Base-by-base conservation (phyloP, 2,113 vertebrate species). In the Noctilio leporinus region DNA sequence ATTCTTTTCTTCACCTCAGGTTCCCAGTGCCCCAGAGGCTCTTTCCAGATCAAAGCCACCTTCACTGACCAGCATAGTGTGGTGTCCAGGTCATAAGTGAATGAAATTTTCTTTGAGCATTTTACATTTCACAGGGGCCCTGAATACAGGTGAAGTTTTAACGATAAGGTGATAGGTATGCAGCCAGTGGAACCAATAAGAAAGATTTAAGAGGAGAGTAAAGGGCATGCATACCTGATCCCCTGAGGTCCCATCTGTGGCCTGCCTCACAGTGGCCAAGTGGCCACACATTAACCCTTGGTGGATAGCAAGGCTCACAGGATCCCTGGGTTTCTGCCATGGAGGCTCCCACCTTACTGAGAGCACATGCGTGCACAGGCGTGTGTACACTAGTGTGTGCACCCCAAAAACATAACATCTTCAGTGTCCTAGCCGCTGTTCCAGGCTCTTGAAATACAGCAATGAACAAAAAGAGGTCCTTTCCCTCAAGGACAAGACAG, bases 21-120 rank as follows among this genome's bases (percentile, higher is more conserved):
- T 35, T 28, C 38, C 62, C 93, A 81, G 1, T 38, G 35, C 81
- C 40, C 22, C 14, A 91, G 59, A 86, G 59, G 14, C 51, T 72
- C 40, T 92, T 95, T 65, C 38, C 65, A 91, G 20, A 88, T 51
- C 69, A 85, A 82, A 95, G 45, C 7, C 4, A 67, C 33, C 19
- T 87, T 81, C 43, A 33, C 47, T 62, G 47, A 47, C 64, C 43
- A 35, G 24, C 17, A 67, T 19, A 73, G 11, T 64, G 6, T 51
- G 22, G 33, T 75, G 82, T 93, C n/a, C 73, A 59, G 19, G 33
- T 67, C 75, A 8, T 57, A 82, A 72, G 15, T 38, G 59, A 76
- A 24, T 47, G 38, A 33, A 75, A 51, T 87, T 76, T 90, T 59
- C 85, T 64, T 77, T n/a, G 38, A 53, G 2, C 15, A 72, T 51